A percentile compares a stretch with the other conserved stretches of the same genome.
These are phyloP conservation scores for Penelope pileata DNA, from an alignment of 2,113 vertebrate genomes.

Conservation along the genomic window DNA sequence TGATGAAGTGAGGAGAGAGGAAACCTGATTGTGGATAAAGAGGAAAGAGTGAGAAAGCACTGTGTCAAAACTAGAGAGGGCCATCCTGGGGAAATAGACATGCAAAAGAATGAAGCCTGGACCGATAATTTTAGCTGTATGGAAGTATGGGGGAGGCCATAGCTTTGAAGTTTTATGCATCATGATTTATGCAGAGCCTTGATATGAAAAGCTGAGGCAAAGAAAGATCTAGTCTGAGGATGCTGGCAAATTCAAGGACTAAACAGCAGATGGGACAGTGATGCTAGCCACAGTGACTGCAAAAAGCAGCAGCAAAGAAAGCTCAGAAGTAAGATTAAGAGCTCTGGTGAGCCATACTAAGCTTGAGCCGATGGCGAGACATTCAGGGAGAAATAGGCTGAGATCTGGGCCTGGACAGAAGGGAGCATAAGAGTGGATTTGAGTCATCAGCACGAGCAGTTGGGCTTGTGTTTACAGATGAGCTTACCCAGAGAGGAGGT, in stretches of 20 bases:
- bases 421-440: slow-evolving; percentile 2
- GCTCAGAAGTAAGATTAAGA: slow-evolving; percentile 13
- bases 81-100: neutral
- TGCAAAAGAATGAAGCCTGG: neutral
- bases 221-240: neutral
- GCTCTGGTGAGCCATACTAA: neutral
- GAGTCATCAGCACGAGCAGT: neutral
- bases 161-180: slow-evolving; percentile 6
- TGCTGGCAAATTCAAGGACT: neutral
- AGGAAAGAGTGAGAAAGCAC: neutral
- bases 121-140: neutral
- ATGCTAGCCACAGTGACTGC: neutral
- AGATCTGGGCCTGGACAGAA: slow-evolving; percentile 26
- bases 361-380: slow-evolving; percentile 43
- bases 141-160: neutral
- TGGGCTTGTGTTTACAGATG: neutral
- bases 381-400: neutral
- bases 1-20: neutral
- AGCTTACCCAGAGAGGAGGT: neutral
- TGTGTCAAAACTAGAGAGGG: neutral
- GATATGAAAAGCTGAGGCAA: neutral
- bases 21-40: neutral
- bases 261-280: neutral
- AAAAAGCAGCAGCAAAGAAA: neutral
- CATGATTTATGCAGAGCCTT: neutral